These are phyloP conservation scores for Maconellicoccus hirsutus DNA, from an alignment of 1,140 invertebrate species.

Conservation along the genomic window DNA sequence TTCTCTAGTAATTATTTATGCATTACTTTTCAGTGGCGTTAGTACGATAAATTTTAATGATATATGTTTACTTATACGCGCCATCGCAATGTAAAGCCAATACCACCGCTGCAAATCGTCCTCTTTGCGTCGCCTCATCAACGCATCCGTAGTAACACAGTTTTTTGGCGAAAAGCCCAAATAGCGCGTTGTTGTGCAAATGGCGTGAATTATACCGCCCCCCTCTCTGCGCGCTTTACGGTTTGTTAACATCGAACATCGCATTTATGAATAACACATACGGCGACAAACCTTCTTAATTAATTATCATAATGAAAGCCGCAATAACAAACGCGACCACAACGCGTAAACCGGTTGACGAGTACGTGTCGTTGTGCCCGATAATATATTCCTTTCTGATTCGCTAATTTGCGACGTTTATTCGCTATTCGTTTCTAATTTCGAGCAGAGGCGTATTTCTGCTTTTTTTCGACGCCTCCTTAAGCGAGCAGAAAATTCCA, in stretches of 20 bases:
- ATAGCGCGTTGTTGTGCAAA: neutral
- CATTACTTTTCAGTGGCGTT: neutral
- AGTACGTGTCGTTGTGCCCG: neutral
- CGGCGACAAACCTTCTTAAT: neutral
- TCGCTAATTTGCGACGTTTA: too few relatives aligned
- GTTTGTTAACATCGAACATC: neutral
- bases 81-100: too few relatives aligned
- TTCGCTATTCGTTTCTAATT: too few relatives aligned
- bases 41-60: neutral
- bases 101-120: too few relatives aligned
- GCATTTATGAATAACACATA: too few relatives aligned
- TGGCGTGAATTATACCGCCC: neutral
- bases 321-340: neutral
- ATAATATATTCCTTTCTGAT: too few relatives aligned
- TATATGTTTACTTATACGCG: neutral
- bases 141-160: neutral
- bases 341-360: neutral
- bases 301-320: neutral
- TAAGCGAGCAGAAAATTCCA: too few relatives aligned
- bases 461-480: too few relatives aligned
- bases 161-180: neutral
- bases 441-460: too few relatives aligned
- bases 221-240: neutral
- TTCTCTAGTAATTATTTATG: neutral
- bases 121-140: too few relatives aligned